Evolutionary conservation across 2,113 vertebrate species (phyloP), one percentile per base, ranked within the genome.

Genomic region (Triplophysa tibetana): DNA sequence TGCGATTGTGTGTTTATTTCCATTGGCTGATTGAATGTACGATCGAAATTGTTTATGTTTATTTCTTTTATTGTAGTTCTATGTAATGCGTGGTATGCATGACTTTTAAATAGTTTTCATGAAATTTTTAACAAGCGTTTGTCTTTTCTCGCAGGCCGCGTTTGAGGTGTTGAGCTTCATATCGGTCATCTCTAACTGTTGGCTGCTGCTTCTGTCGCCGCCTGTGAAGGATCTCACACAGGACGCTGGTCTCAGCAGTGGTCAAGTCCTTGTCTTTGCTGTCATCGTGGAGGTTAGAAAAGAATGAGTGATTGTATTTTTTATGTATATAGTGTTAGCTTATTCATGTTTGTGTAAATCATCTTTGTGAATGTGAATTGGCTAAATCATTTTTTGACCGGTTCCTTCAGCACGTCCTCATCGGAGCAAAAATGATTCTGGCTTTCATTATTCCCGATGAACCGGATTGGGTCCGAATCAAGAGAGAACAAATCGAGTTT

Each of bases 151-250:
- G 4, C 87, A 95, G 93, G 61, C 79, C 0, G 94, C 94, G 0
- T 94, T 95, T 63, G 93, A 95, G 88, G 75, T 91, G 33, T 76
- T 95, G 80, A 92, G 93, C 19, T 94, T 91, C 2, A 80, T 92
- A 68, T 93, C 94, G 0, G 92, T 95, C 1, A 88, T 94, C 24
- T 91, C 94, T 38, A 95, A 95, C 90, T 94, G 93, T 84, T 94
- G 93, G 91, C 82, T 95, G 79, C 83, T 95, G 85, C 83, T 92
- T 72, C 88, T 95, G 78, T 94, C 93, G 0, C 91, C 93, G 24
- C 87, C 56, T 48, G 74, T 93, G n/a, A 88, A 84, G 58, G 48
- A 65, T 19, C 48, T 87, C 64, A 84, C 85, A 52, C 82, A 85
- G 70, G 90, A 91, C 19, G 83, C 83, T 0, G 86, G 85, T 17